Conservation (phyloP, 2,888 invertebrate species). For the Xylota segnis region DNA sequence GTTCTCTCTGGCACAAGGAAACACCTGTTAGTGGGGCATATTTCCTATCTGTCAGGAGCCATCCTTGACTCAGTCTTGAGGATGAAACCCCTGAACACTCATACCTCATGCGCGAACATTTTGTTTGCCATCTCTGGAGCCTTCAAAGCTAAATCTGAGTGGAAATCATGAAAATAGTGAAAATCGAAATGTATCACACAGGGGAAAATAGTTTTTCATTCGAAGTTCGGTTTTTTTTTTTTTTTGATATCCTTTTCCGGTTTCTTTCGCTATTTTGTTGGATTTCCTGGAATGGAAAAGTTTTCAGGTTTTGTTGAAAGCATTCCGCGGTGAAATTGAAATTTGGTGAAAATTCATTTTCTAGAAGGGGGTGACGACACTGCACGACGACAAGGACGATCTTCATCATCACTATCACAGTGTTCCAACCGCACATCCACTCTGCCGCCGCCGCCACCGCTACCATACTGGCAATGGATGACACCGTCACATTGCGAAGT, state of each 20-base stretch:
- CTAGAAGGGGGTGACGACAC: not conserved
- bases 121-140: constrained; percentile 3
- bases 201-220: constrained; percentile 72
- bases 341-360: constrained; percentile 72
- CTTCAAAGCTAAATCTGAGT: constrained; percentile 55
- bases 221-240: constrained; percentile 29
- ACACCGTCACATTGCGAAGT: constrained; percentile 69
- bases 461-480: constrained; percentile 51
- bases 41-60: constrained; percentile 37
- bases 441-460: too few relatives aligned
- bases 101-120: constrained; percentile 45
- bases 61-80: constrained; percentile 16
- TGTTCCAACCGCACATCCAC: constrained; percentile 44
- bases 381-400: constrained; percentile 25
- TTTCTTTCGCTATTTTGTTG: constrained; percentile 10
- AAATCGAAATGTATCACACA: constrained; percentile 64
- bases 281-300: constrained; percentile 55
- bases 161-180: constrained; percentile 61
- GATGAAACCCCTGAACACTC: constrained; percentile 54
- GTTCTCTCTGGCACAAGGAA: constrained; percentile 6
- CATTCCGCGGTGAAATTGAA: constrained; percentile 77
- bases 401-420: constrained; percentile 56
- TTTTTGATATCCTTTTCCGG: constrained; percentile 18
- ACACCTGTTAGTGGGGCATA: constrained; percentile 42
- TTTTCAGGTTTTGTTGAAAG: constrained; percentile 70